Evolutionary conservation across 2,888 invertebrate genomes (phyloP).

Genomic region (Spodoptera littoralis): DNA sequence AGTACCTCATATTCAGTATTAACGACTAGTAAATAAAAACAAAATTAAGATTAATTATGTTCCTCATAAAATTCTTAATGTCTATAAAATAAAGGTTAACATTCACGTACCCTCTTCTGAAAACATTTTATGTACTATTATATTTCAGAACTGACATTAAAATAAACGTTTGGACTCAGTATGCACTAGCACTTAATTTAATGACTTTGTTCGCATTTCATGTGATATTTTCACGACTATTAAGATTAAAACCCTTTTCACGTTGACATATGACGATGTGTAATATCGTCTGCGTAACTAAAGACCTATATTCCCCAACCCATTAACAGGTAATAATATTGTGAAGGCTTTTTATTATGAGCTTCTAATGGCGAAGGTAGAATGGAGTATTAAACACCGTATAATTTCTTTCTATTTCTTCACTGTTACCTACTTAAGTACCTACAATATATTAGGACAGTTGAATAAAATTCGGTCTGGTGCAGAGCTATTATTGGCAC

Average conservation of each 20-base stretch:
- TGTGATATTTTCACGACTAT: constrained; percentile 43
- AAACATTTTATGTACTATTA: constrained; percentile 19
- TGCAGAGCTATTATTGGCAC: too few relatives aligned
- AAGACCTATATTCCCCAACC: constrained; percentile 26
- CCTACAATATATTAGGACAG: too few relatives aligned
- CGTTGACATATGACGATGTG: constrained; percentile 38
- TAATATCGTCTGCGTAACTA: constrained; percentile 10
- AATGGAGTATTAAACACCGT: too few relatives aligned
- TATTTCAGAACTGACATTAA: constrained; percentile 22
- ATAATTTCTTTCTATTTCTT: too few relatives aligned
- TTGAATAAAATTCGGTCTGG: too few relatives aligned
- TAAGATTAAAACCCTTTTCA: constrained; percentile 31
- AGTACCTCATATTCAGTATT: too few relatives aligned
- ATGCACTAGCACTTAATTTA: constrained; percentile 25
- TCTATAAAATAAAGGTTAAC: not conserved
- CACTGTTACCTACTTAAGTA: too few relatives aligned
- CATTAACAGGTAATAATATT: constrained; percentile 35
- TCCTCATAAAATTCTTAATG: too few relatives aligned
- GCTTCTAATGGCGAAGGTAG: constrained; percentile 4
- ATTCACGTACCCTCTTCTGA: not conserved
- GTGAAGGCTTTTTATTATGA: constrained; percentile 14
- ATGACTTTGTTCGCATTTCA: constrained; percentile 38
- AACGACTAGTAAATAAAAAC: too few relatives aligned
- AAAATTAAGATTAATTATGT: too few relatives aligned
- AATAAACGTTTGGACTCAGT: constrained; percentile 29